Evolutionary conservation across 2,113 vertebrate species (phyloP), one percentile per base, ranked within the genome.

Genomic region (Rhinopomastus cyanomelas): DNA sequence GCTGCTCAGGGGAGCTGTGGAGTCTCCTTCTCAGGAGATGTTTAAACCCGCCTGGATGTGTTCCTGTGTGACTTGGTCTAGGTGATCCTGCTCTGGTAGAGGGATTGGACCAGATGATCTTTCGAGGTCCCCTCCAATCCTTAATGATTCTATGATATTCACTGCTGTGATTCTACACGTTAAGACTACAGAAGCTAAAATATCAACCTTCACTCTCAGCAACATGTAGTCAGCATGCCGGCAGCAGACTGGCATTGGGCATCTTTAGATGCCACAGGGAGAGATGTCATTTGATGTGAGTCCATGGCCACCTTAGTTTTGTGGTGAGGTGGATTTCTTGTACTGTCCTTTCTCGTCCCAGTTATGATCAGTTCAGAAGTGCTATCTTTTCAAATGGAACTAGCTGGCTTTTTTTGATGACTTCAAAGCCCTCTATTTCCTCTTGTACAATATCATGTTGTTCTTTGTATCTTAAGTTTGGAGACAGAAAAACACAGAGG

Each of bases 251-350:
- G 59, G 36, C 73, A 34, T 46, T 72, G 52, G 49, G 9, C 62
- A 30, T 78, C 83, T 65, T 17, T 73, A 61, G 30, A 32, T 74
- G 36, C 73, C 69, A 20, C 9, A 68, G 69, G 62, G 88, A 88
- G 7, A 77, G 48, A 56, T 71, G 30, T 74, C 82, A 85, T 89
- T 92, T 89, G 74, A 80, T 66, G 46, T 12, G 16, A 88, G 23
- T 81, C 67, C 26, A 37, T 19, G 36, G 71, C 72, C 60, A 91
- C 66, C 75, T 76, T 94, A 68, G n/a, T n/a, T 96, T 87, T 81
- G 65, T 56, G 77, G 34, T 88, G 16, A 93, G 81, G 59, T 64
- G 80, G 74, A 85, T 84, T 77, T 93, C n/a, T 37, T 80, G 18
- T 49, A 18, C 56, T 85, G 26, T 85, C 69, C 6, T 52, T 93